Evolutionary conservation across 30 jellyfish, hydroid and myxozoan genomes (phyloP), one percentile per base, ranked within the genome.

Genomic region (Calvadosia cruxmelitensis): DNA sequence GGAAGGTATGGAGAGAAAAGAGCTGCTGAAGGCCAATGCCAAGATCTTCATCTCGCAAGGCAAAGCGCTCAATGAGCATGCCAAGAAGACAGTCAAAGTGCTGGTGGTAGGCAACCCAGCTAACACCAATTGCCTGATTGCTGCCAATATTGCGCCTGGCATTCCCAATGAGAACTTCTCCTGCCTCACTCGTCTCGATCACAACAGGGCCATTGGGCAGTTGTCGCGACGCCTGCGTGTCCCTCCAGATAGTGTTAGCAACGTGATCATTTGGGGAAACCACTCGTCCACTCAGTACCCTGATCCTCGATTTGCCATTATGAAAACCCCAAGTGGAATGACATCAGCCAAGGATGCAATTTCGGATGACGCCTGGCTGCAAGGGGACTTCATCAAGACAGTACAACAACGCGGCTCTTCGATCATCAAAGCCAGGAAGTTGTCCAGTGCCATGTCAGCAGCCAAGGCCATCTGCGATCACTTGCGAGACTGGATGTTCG

Each of bases 401-500:
- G 95, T 93, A 28, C 95, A 81, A 64, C 32, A 74, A 13, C 90
- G 99, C 28, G 99, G 99, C 13, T 94, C 94, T 20, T 94, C 96
- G 63, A 85, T 93, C 32, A 93, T 93, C 67, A 85, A 93, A 71
- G 96, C 96, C 66, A 73, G 99, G 36, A 85, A 85, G 50, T 61
- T 93, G n/a, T 85, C 99, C 49, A 93, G 99, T 84, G 96, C 98
- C 64, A 84, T 93, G 96, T 93, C 99, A 27, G 99, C 99, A 20
- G 93, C 99, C 32, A 84, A 93, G 63, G 96, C 99, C 34, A 77
- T 84, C 26, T 93, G 96, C 70, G 96, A 93, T 50, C 96, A 93
- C 70, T 76, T 93, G 95, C 70, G 72, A 52, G 84, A 72, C 31
- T 93, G 99, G 99, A 79, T 94, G 96, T 81, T 84, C 71, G 99